Evolutionary conservation across 2,888 invertebrate genomes (phyloP).

Genomic region (Thera britannica): DNA sequence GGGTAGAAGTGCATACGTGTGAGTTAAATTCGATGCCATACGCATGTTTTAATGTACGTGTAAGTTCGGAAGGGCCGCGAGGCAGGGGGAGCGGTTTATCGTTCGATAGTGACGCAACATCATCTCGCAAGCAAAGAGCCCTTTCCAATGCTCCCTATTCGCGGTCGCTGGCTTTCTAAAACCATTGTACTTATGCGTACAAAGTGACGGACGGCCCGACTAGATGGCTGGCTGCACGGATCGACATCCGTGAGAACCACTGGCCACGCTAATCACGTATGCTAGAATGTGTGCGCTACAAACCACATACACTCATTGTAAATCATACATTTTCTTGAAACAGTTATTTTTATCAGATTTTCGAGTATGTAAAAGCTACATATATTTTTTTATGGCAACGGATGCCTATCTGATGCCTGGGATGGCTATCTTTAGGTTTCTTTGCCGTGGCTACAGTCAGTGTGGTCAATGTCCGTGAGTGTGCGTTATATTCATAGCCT

Average conservation of each 20-base stretch:
- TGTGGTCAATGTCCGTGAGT: constrained; percentile 6
- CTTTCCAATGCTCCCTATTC: constrained; percentile 80
- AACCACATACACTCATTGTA: constrained; percentile 27
- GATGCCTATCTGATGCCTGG: constrained; percentile 3
- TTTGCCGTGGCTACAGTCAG: constrained; percentile 1
- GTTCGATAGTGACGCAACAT: constrained; percentile 76
- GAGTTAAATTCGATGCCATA: constrained; percentile 50
- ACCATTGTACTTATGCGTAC: constrained; percentile 66
- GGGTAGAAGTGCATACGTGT: constrained; percentile 65
- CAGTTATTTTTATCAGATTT: constrained; percentile 32
- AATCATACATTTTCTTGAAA: constrained; percentile 21
- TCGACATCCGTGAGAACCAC: constrained; percentile 77
- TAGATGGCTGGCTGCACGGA: constrained; percentile 64
- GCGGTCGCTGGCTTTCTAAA: constrained; percentile 82
- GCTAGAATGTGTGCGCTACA: constrained; percentile 47
- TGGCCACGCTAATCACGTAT: constrained; percentile 58
- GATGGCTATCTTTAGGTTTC: constrained; percentile 17
- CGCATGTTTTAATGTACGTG: constrained; percentile 48
- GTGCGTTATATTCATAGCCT: background rate
- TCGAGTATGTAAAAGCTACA: constrained; percentile 6
- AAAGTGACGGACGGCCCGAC: constrained; percentile 56
- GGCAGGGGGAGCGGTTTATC: constrained; percentile 54
- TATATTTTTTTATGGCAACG: constrained; percentile 14
- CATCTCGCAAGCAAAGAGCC: constrained; percentile 74
- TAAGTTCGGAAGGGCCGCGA: constrained; percentile 49